A percentile compares a stretch with the other conserved stretches of the same genome.
These are phyloP conservation scores for Tigriopus californicus DNA, from an alignment of 2,888 invertebrate genomes.

Conservation along the genomic window DNA sequence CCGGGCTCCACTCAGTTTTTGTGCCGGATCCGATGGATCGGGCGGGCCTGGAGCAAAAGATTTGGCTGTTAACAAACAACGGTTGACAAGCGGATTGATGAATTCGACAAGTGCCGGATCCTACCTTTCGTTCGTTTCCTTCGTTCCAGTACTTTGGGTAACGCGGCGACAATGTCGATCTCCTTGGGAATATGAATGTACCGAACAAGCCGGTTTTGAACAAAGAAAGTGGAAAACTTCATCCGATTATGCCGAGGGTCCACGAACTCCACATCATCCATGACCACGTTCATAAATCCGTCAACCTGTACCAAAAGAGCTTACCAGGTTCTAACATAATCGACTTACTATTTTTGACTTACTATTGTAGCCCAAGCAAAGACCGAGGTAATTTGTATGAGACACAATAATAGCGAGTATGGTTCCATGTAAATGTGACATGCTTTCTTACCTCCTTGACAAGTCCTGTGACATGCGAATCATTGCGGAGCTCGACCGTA, in stretches of 20 bases:
- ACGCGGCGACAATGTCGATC: constrained; percentile 18
- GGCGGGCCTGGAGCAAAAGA: background rate
- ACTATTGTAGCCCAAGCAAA: no score
- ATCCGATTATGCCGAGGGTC: background rate
- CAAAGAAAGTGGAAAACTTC: constrained; percentile 9
- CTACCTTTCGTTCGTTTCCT: constrained; percentile 11
- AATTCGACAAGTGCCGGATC: no score
- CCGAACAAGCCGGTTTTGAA: constrained; percentile 7
- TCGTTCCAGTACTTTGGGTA: constrained; percentile 20
- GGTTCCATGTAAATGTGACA: no score
- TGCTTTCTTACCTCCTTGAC: background rate
- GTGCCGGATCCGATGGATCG: background rate
- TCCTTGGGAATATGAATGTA: constrained; percentile 5
- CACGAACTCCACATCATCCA: background rate
- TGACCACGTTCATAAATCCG: constrained; percentile 12
- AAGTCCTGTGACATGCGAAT: constrained; percentile 1
- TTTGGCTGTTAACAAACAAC: no score
- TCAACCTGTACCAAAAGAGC: background rate
- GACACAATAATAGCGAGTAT: no score
- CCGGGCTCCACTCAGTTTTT: background rate
- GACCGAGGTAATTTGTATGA: no score
- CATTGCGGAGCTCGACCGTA: constrained; percentile 12
- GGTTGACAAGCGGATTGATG: no score
- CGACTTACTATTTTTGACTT: no score
- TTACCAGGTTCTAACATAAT: no score